Evolutionary conservation across 2,888 invertebrate species (phyloP), one percentile per base, ranked within the genome.

Genomic region (Diarsia dahlii): DNA sequence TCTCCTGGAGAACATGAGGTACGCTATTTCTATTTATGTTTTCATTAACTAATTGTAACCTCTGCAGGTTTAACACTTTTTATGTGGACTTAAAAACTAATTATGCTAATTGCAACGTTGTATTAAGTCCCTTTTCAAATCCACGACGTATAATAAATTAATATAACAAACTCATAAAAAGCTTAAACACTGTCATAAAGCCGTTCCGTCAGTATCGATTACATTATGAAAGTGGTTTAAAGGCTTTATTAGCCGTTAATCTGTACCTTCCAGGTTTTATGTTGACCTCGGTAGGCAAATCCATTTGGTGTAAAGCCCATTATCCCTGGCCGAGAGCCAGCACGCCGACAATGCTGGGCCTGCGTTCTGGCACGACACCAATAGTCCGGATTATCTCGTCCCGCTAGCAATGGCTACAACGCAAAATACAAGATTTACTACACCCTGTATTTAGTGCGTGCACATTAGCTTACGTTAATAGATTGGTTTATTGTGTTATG

Each of bases 241-340:
- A 72, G 68, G 82, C 72, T 76, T 80, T 81, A 86, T 80, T 74
- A 56, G 82, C 82, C 85, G 85, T 88, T 90, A 89, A 90, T 88
- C 86, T 84, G 85, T 88, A 86, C 84, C 85, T 87, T 84, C 73
- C 80, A 80, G 81, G 86, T 90, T 88, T 88, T 88, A 87, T 86
- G 87, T 82, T 87, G 84, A 89, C 87, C 84, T 84, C 82, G 86
- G 87, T 84, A 91, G 89, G 89, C 89, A 92, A 92, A 93, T 91
- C 91, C 90, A 90, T 90, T 90, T 88, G 86, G 84, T 87, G 88
- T 87, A 87, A 87, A 89, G 89, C 90, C 91, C 89, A 92, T 93
- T 93, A 92, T 91, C 90, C 85, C 93, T 95, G 95, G 95, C 94
- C 77, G 84, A 84, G 85, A 79, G 94, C 95, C 95, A 95, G 93